Evolutionary conservation across 1,140 invertebrate genomes (phyloP), one percentile per base, ranked within the genome.

Genomic region (Diachasma alloeum): DNA sequence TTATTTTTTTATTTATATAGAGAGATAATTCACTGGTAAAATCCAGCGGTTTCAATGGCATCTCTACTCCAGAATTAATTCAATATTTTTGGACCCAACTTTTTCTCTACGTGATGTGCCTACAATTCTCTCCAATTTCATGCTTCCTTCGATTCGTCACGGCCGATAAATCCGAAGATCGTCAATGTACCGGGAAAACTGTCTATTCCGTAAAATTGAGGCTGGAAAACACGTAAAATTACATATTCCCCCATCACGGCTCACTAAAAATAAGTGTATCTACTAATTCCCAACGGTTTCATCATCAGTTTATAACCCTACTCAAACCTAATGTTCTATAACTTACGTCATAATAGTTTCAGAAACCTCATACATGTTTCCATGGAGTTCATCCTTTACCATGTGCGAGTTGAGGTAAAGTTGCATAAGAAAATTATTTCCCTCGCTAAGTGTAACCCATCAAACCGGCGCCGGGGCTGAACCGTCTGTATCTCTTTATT

Each of bases 341-440:
- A 31, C 31, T 6, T 2, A 31, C 31, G 6, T 31, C 31, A 31
- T 31, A 31, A 31, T 31, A 6, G 31, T 31, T 31, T 31, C 31
- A 31, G 31, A 31, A 31, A 31, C 31, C 31, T 31, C 31, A 31
- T 31, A 63, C 39, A 80, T 84, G 9, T n/a, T 56, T 56, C 48
- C 48, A 15, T 56, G 48, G 4, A 56, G 10, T 22, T 19, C 15
- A 56, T 56, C 48, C 9, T 22, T 56, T 56, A 10, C 9, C 15
- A 56, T 15, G 48, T 13, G 19, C 9, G n/a, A 2, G 48, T 3
- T 8, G 6, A 56, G n/a, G 19, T 17, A 8, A 19, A 22, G 31
- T 31, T 31, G 6, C 31, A 31, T 31, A 6, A 6, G 31, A 6
- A 31, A 31, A 31, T 31, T 3, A 31, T 31, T 31, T 31, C 31